These are phyloP conservation scores for Rhegmatorhina hoffmannsi DNA, from an alignment of 2,113 vertebrate species.

Conservation along the genomic window DNA sequence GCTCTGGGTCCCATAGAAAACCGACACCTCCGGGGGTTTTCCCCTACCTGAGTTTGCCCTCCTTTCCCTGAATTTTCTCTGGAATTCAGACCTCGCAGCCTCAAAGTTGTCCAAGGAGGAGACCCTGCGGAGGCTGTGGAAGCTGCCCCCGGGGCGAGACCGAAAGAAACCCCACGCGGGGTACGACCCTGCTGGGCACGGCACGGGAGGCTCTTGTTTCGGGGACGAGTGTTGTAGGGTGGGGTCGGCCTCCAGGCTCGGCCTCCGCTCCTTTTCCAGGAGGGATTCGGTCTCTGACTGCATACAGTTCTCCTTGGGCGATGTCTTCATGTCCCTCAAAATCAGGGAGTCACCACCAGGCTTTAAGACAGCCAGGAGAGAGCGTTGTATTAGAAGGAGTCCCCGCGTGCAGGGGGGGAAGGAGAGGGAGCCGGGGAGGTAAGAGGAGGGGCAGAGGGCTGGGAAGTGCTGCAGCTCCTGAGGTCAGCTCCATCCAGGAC, in stretches of 20 bases:
- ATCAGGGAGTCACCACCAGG: constrained; percentile 82
- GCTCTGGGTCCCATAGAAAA: background rate
- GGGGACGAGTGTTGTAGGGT: constrained; percentile 51
- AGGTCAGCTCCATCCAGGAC: background rate
- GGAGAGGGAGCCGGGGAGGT: background rate
- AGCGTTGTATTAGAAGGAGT: constrained; percentile 62
- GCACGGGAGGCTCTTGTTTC: constrained; percentile 62
- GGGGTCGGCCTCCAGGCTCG: constrained; percentile 52
- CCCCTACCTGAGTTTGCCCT: constrained; percentile 77
- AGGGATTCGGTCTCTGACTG: constrained; percentile 85
- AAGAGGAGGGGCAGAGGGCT: constrained; percentile 46
- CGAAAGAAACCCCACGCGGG: constrained; percentile 71
- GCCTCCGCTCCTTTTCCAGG: constrained; percentile 81
- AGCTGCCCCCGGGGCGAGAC: constrained; percentile 60
- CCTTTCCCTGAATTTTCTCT: constrained; percentile 74
- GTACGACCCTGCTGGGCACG: constrained; percentile 71
- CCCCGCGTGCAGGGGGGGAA: background rate
- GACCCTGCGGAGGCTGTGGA: constrained; percentile 83
- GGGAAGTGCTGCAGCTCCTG: constrained; percentile 30
- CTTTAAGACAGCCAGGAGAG: constrained; percentile 74
- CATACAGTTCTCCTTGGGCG: constrained; percentile 79
- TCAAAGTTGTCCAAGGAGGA: constrained; percentile 87
- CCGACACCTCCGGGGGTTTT: constrained; percentile 36
- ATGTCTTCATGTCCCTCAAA: constrained; percentile 83
- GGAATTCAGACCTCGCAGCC: constrained; percentile 81